Evolutionary conservation across 2,797 vertebrate species (phyloP).

Genomic region (Vipera ursinii): DNA sequence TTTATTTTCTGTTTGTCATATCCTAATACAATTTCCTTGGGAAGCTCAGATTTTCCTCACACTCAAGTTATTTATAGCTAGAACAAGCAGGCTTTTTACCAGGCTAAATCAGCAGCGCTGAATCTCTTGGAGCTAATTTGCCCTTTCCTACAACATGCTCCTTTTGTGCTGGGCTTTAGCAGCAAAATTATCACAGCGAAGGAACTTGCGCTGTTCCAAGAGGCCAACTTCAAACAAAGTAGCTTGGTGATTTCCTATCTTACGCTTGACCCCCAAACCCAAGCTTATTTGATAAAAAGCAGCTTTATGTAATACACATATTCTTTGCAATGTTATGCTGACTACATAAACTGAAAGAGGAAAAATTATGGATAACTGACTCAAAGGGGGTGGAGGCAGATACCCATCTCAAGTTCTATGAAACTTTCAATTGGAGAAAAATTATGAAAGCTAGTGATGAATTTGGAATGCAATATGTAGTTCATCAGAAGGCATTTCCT

Average conservation of each 20-base stretch:
- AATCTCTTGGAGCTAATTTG: neutral
- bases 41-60: neutral
- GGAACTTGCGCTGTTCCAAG: neutral
- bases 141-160: neutral
- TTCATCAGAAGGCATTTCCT: neutral
- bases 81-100: neutral
- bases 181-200: neutral
- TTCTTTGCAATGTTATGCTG: neutral
- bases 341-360: neutral
- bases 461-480: neutral
- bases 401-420: neutral
- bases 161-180: neutral
- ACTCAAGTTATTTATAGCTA: neutral
- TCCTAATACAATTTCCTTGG: neutral
- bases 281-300: neutral
- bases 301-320: neutral
- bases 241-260: neutral
- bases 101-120: neutral
- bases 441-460: neutral
- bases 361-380: neutral
- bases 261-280: neutral
- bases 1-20: neutral
- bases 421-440: neutral
- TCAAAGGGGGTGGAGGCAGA: neutral
- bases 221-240: neutral